Percentiles rank a stretch among this genome's conserved stretches.
phyloP scores from a whole-genome alignment of 1,140 invertebrate genomes.

The Papilio dardanus region DNA sequence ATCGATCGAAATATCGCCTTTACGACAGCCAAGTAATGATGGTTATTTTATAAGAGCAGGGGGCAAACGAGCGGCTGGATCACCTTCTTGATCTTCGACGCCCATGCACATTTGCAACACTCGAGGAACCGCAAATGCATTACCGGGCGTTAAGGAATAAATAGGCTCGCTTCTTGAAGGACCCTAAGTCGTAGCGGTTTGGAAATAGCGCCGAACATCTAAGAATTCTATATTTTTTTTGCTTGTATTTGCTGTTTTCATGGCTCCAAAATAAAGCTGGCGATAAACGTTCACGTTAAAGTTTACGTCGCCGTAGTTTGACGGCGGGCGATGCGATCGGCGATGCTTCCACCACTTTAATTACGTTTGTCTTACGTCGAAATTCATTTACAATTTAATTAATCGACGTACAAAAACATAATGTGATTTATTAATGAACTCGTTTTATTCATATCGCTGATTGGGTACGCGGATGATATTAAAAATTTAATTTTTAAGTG shows the following conservation, averaged over 20 bases:
- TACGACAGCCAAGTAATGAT: neutral
- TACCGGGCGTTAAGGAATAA: no score
- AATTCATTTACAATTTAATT: slow-evolving; percentile 32
- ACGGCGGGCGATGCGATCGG: slow-evolving; percentile 49
- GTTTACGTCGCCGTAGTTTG: slow-evolving; percentile 56
- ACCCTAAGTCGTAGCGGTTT: no score
- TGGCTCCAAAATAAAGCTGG: slow-evolving; percentile 47
- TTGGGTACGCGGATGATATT: neutral
- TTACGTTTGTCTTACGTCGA: slow-evolving; percentile 27
- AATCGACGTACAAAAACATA: slow-evolving; percentile 17
- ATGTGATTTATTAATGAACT: slow-evolving; percentile 31
- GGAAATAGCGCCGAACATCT: no score
- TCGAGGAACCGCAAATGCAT: no score
- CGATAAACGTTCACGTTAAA: slow-evolving; percentile 61
- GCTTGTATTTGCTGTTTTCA: slow-evolving; percentile 35
- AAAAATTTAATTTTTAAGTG: slow-evolving; percentile 17
- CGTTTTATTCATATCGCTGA: slow-evolving; percentile 29
- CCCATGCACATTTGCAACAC: no score
- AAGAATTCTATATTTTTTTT: neutral
- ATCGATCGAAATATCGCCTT: neutral
- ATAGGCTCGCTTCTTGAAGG: no score
- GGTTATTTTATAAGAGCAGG: no score
- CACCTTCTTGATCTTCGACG: no score
- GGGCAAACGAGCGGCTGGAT: no score
- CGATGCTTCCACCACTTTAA: slow-evolving; percentile 15